Evolutionary conservation across 2,113 vertebrate species (phyloP).

Genomic region (Atrichornis clamosus): DNA sequence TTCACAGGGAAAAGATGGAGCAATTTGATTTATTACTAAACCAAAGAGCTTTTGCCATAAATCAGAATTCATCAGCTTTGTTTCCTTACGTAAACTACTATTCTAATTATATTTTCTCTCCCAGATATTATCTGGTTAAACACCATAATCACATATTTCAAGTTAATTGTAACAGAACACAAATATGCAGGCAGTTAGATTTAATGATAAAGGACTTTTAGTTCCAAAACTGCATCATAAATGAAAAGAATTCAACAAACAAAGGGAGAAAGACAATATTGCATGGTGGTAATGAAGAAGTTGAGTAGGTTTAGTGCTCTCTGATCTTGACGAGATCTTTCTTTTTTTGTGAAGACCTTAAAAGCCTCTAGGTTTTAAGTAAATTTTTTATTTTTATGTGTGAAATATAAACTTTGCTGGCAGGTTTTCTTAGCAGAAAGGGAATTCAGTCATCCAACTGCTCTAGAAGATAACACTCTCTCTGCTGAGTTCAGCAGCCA

Average conservation of each 20-base stretch:
- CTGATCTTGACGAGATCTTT: not conserved
- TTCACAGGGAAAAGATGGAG: not conserved
- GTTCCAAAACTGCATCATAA: constrained; percentile 39
- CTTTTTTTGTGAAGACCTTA: not conserved
- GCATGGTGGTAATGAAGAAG: not conserved
- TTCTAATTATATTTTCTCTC: constrained; percentile 34
- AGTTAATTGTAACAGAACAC: constrained; percentile 4
- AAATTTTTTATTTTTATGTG: not conserved
- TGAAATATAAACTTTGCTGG: not conserved
- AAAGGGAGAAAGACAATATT: not conserved
- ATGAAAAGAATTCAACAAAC: not conserved
- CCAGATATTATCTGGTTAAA: constrained; percentile 4
- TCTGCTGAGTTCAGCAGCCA: constrained; percentile 16
- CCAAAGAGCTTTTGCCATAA: not conserved
- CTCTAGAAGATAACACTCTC: not conserved
- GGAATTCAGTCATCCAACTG: not conserved
- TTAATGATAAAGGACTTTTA: not conserved
- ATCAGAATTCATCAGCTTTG: constrained; percentile 3
- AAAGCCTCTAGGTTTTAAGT: not conserved
- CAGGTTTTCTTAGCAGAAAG: not conserved
- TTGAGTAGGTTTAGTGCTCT: not conserved
- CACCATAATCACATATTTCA: not conserved
- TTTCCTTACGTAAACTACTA: not conserved
- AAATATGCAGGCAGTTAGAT: constrained; percentile 12
- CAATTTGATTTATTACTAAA: not conserved